Base-by-base conservation (phyloP, 2,888 invertebrate genomes). In the Perizoma affinitatum region DNA sequence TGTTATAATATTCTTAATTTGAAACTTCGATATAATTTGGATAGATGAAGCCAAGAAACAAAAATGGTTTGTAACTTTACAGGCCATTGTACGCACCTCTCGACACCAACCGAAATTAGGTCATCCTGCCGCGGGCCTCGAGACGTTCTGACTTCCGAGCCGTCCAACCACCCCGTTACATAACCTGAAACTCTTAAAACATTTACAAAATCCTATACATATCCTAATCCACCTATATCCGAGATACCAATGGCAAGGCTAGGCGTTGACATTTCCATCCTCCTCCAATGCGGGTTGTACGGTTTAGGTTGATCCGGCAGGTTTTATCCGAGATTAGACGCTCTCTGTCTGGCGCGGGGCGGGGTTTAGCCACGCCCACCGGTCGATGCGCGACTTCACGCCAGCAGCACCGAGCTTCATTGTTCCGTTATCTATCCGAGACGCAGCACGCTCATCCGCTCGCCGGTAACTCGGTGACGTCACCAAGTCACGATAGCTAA, bases 271-370 rank as follows among this genome's bases (percentile, higher is more conserved):
- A 79, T 83, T 86, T 76, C 79, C 79, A 78, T 82, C 88, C 84
- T 85, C 88, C 87, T 86, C 89, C 89, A 86, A 88, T 85, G 71
- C 86, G 80, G 83, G 86, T 82, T 78, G 87, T 86, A 88, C 82
- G 84, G 82, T 77, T 88, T 86, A 89, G 83, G 84, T 83, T 90
- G 86, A 91, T 91, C 91, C 91, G 48, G 11, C 43, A 54, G 58
- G 55, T 58, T 85, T 88, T 91, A 92, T 90, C 88, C 90, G 82
- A 88, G 92, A 92, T 92, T 90, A 92, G 88, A 75, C 82, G 86
- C 75, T 84, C 84, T 85, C 85, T 82, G 83, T 84, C 83, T 84
- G 76, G 47, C 62, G 80, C 77, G 84, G 84, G 91, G 91, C 88
- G 89, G 88, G 86, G 87, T 82, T 83, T 68, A 70, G 84, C 84